Evolutionary conservation across 2,797 vertebrate genomes (phyloP).

Genomic region (Myiotriccus ornatus): DNA sequence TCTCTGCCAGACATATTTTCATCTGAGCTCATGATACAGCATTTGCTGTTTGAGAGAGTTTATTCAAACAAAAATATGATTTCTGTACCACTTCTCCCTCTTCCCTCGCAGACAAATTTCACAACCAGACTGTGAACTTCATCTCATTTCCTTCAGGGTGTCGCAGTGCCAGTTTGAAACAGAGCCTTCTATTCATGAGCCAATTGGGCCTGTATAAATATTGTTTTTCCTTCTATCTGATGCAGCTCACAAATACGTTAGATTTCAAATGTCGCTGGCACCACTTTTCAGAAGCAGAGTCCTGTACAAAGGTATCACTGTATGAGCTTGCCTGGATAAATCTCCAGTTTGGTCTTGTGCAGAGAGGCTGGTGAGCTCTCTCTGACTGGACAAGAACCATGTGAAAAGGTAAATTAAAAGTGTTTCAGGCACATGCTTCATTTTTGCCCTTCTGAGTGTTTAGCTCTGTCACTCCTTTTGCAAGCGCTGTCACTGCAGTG

Average conservation of each 20-base stretch:
- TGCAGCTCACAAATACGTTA: neutral
- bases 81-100: neutral
- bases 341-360: neutral
- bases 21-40: constrained; percentile 27
- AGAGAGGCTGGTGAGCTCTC: neutral
- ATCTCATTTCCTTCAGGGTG: constrained; percentile 54
- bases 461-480: neutral
- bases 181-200: constrained; percentile 54
- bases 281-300: neutral
- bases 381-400: neutral
- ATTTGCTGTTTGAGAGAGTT: constrained; percentile 42
- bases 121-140: constrained; percentile 61
- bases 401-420: neutral
- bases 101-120: constrained; percentile 49
- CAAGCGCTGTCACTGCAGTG: rapidly evolving
- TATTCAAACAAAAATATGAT: constrained; percentile 30
- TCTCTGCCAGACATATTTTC: constrained; percentile 48
- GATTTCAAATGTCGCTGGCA: constrained; percentile 2
- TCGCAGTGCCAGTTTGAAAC: constrained; percentile 50
- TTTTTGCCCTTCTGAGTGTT: neutral
- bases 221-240: neutral
- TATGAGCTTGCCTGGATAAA: neutral
- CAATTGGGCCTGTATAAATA: neutral
- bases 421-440: neutral
- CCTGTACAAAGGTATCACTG: neutral